A percentile compares a stretch with the other conserved stretches of the same genome.
Conservation (phyloP, 1,140 invertebrate genomes). For the Tetragnatha versicolor region DNA sequence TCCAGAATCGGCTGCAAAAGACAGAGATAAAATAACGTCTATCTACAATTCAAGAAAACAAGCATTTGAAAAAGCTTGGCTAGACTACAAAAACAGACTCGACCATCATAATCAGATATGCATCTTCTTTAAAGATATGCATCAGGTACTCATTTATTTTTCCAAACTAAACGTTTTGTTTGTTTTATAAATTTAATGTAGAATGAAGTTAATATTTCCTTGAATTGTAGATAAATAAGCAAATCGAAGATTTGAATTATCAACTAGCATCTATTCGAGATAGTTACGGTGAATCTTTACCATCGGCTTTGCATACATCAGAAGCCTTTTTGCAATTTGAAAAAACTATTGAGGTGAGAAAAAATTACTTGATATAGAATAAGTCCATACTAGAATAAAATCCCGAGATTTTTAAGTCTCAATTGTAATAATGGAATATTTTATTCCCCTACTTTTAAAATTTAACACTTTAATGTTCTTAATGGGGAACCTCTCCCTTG, state of each 20-base stretch:
- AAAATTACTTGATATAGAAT: no score
- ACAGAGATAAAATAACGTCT: conserved; percentile 74
- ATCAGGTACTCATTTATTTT: conserved; percentile 63
- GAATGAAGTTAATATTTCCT: background rate
- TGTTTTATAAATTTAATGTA: background rate
- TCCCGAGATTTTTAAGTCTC: no score
- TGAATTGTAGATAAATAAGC: conserved; percentile 72
- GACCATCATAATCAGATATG: conserved; percentile 74
- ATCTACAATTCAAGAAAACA: conserved; percentile 66
- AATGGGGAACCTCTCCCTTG: no score
- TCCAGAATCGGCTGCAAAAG: conserved; percentile 71
- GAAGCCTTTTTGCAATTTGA: conserved; percentile 80
- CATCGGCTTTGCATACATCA: conserved; percentile 74
- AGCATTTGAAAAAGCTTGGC: conserved; percentile 71
- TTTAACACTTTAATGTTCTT: no score
- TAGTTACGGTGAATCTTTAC: conserved; percentile 76
- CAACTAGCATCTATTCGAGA: conserved; percentile 72
- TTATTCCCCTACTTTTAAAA: no score
- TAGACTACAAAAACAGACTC: conserved; percentile 70
- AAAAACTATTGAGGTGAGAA: conserved; percentile 77
- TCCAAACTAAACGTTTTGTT: no score
- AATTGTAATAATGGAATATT: no score
- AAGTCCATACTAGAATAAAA: no score
- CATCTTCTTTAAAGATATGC: conserved; percentile 76
- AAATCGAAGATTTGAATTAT: conserved; percentile 72